Evolutionary conservation across 2,113 vertebrate genomes (phyloP).

Genomic region (Brachypteracias leptosomus): DNA sequence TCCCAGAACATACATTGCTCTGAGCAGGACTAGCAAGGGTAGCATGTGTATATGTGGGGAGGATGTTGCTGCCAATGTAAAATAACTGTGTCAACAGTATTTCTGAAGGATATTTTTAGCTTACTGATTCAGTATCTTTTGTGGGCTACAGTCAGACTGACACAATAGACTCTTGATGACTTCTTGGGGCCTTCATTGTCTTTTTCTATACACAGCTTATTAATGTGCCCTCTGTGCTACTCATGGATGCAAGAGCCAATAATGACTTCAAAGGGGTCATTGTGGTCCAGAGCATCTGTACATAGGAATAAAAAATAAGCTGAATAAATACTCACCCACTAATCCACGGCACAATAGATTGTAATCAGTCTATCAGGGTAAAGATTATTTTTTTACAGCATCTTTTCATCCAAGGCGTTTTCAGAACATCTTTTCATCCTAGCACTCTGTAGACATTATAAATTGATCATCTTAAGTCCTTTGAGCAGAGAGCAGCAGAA

Average conservation of each 20-base stretch:
- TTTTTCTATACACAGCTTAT: slow-evolving; percentile 61
- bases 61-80: slow-evolving; percentile 19
- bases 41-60: background rate
- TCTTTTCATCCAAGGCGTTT: slow-evolving; percentile 42
- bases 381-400: slow-evolving; percentile 36
- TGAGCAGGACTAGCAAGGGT: background rate
- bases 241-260: slow-evolving; percentile 50
- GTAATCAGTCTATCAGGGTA: slow-evolving; percentile 56
- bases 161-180: slow-evolving; percentile 72
- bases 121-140: slow-evolving; percentile 43
- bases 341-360: slow-evolving; percentile 54
- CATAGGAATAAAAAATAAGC: slow-evolving; percentile 55
- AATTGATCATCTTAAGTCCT: slow-evolving; percentile 60
- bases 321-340: slow-evolving; percentile 41
- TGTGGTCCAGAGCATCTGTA: slow-evolving; percentile 49
- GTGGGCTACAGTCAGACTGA: slow-evolving; percentile 57
- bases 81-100: slow-evolving; percentile 56
- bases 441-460: slow-evolving; percentile 27
- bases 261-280: slow-evolving; percentile 57
- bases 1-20: background rate
- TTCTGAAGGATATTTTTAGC: slow-evolving; percentile 65
- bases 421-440: slow-evolving; percentile 52
- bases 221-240: slow-evolving; percentile 45
- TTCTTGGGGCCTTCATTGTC: slow-evolving; percentile 62
- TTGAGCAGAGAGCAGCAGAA: slow-evolving; percentile 11